Evolutionary conservation across 1,140 invertebrate genomes (phyloP), one percentile per base, ranked within the genome.

Genomic region (Calosoma granatense): DNA sequence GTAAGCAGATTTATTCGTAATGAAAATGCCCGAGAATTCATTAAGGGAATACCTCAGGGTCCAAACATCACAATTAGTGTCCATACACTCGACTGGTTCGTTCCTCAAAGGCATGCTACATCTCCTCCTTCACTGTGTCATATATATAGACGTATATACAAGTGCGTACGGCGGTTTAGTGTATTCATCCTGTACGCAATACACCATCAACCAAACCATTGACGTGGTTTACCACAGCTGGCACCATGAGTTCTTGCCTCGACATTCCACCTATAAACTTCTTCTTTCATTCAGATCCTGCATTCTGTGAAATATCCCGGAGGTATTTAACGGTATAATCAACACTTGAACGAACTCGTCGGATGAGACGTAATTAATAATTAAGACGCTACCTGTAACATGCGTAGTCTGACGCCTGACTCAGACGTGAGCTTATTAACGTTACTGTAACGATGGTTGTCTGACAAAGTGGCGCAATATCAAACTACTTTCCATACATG

Each of bases 21-120:
- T 47, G 41, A 47, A 47, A 47, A 47, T 47, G 17, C 41, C 15
- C 41, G 6, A 17, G 15, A 47, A 47, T 47, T 47, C 41, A 47
- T 47, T 47, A 47, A 47, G 9, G 41, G 41, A 47, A 47, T 47
- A 47, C 41, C 41, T 47, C 41, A 47, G 41, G 41, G 41, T 47
- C 41, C 41, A 47, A 47, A 47, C 41, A 47, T 47, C 41, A 47
- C 41, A 47, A 47, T 47, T 47, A 47, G 41, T 47, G 17, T 47
- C 15, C 41, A 17, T 17, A 47, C 41, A 47, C 41, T 47, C 17
- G 41, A 47, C 6, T 47, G 15, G 15, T 17, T 47, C 41, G 41
- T n/a, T 6, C n/a, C 26, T 36, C 26, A 36, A 36, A 36, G 26
- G 26, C 26, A n/a, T 36, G 6, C 26, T n/a, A n/a, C 26, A 6